phyloP scores from a whole-genome alignment of 1,140 invertebrate genomes.

The Drosophila pseudoananassae region DNA sequence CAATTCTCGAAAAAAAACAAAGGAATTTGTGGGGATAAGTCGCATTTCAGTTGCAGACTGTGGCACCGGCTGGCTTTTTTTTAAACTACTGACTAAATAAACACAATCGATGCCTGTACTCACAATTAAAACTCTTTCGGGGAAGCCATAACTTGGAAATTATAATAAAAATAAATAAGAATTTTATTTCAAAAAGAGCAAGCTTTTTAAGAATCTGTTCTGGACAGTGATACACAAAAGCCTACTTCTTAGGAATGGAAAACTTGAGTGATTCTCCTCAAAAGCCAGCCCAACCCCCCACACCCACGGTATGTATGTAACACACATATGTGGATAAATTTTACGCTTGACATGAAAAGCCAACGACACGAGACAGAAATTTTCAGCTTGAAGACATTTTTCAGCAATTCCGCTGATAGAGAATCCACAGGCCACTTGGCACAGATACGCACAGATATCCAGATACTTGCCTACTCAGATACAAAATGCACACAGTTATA shows the following conservation, averaged over 20 bases:
- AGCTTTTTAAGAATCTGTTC: not conserved
- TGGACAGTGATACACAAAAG: not conserved
- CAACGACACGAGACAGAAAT: slow-evolving; percentile 57
- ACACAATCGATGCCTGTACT: not conserved
- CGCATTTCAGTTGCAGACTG: not conserved
- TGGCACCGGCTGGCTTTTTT: not conserved
- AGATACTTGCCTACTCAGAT: slow-evolving; percentile 12
- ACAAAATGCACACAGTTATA: too few species aligned
- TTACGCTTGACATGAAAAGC: slow-evolving; percentile 41
- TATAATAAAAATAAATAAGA: not conserved
- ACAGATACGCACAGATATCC: slow-evolving; percentile 28
- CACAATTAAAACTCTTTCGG: too few species aligned
- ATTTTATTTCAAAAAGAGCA: not conserved
- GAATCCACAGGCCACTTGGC: slow-evolving; percentile 36
- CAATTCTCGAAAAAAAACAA: not conserved
- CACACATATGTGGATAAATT: slow-evolving; percentile 18
- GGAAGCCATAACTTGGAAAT: not conserved
- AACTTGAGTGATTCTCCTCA: too few species aligned
- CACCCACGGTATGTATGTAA: too few species aligned
- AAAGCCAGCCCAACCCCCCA: too few species aligned
- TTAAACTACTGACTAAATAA: slow-evolving; percentile 2
- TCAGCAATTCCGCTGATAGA: slow-evolving; percentile 22
- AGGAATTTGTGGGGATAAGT: not conserved
- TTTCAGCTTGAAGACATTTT: slow-evolving; percentile 57
- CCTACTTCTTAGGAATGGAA: not conserved